Percentiles rank a stretch among this genome's conserved stretches.
phyloP scores from a whole-genome alignment of 2,888 invertebrate species.

The Tromatobia lineatoria region DNA sequence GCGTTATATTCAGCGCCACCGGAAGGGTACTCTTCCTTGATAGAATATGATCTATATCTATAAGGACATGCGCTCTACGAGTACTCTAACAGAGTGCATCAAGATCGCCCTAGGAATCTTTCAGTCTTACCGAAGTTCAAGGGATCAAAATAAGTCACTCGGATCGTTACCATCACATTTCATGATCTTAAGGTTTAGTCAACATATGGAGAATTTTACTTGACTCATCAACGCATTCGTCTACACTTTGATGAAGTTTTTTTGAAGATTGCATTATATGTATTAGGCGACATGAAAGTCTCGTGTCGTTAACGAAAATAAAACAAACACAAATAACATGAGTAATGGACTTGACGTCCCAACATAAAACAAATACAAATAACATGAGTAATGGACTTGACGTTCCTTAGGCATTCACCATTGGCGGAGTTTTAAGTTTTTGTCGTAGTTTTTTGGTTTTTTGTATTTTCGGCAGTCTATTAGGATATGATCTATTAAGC shows the following conservation, averaged over 20 bases:
- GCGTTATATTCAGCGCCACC: conserved; percentile 64
- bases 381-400: too few species aligned
- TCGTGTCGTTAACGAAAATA: too few species aligned
- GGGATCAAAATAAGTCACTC: neutral
- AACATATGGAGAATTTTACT: neutral
- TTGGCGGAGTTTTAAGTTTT: too few species aligned
- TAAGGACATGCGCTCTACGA: conserved; percentile 17
- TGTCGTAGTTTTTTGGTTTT: too few species aligned
- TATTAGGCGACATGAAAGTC: too few species aligned
- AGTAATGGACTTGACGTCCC: too few species aligned
- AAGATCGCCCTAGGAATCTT: conserved; percentile 3
- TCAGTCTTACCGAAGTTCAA: neutral
- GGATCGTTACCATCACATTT: neutral
- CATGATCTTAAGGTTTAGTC: neutral
- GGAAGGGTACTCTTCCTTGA: conserved; percentile 71
- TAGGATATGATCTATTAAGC: too few species aligned
- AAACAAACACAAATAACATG: too few species aligned
- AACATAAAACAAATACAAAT: too few species aligned
- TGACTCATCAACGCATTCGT: neutral
- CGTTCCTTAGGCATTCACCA: too few species aligned
- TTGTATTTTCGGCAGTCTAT: too few species aligned
- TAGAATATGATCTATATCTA: conserved; percentile 44
- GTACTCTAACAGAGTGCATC: conserved; percentile 38
- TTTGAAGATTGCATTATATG: too few species aligned
- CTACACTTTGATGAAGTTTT: neutral